phyloP scores from a whole-genome alignment of 2,888 invertebrate genomes.

The Tetragnatha montana region DNA sequence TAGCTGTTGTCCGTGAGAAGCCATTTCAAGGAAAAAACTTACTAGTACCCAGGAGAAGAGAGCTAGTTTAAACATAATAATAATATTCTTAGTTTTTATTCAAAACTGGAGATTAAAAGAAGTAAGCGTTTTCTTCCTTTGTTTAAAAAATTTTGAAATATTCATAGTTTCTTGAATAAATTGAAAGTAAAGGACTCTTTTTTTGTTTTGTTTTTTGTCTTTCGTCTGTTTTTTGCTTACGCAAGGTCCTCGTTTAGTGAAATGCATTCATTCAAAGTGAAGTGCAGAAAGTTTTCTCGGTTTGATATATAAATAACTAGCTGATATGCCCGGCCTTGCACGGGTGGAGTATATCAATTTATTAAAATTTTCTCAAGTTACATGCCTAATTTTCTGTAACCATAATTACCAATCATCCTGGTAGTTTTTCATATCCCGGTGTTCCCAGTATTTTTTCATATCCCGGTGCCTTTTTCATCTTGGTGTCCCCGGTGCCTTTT shows the following conservation, averaged over 20 bases:
- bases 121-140: background rate
- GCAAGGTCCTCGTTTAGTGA: background rate
- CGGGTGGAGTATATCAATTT: too few relatives aligned
- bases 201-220: background rate
- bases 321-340: too few relatives aligned
- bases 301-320: too few relatives aligned
- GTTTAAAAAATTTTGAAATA: background rate
- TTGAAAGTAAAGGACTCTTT: background rate
- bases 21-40: background rate
- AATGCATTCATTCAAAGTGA: background rate
- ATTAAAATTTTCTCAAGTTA: too few relatives aligned
- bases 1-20: background rate
- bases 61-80: background rate
- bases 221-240: background rate
- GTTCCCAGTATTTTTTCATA: too few relatives aligned
- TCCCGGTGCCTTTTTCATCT: too few relatives aligned
- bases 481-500: too few relatives aligned
- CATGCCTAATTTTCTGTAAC: too few relatives aligned
- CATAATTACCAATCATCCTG: too few relatives aligned
- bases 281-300: background rate
- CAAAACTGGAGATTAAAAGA: background rate
- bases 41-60: background rate
- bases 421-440: too few relatives aligned
- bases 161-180: background rate
- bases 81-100: background rate